These are phyloP conservation scores for Diabrotica undecimpunctata DNA, from an alignment of 1,140 invertebrate genomes.

Conservation along the genomic window DNA sequence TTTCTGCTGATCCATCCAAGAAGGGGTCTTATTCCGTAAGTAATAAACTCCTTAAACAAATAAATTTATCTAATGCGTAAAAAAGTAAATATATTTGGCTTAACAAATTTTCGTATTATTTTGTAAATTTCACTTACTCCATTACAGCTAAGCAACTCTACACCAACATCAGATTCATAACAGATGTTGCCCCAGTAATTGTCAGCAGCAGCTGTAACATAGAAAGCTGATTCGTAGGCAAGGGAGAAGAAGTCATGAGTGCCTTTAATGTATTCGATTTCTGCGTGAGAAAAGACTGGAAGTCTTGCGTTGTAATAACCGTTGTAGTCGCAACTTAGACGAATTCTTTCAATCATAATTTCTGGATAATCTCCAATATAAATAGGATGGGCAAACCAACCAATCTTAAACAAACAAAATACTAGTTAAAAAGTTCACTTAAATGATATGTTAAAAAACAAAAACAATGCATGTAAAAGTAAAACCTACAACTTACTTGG, in stretches of 20 bases:
- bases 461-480: background rate
- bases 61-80: background rate
- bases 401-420: background rate
- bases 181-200: background rate
- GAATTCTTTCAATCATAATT: slow-evolving; percentile 7
- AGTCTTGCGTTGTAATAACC: background rate
- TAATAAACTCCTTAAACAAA: background rate
- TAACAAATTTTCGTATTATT: too few species aligned
- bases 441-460: background rate
- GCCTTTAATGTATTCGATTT: slow-evolving; percentile 1
- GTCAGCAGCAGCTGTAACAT: background rate
- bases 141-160: background rate
- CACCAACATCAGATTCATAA: background rate
- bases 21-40: background rate
- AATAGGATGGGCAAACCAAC: slow-evolving; percentile 54
- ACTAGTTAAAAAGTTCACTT: background rate
- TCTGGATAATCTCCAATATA: slow-evolving; percentile 14
- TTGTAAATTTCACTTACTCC: background rate
- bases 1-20: background rate
- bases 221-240: background rate
- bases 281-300: slow-evolving; percentile 4
- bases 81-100: too few species aligned
- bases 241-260: slow-evolving; percentile 15
- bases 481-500: background rate
- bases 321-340: background rate